Evolutionary conservation across 2,113 vertebrate genomes (phyloP).

Genomic region (Cryptomyrus ogoouensis): DNA sequence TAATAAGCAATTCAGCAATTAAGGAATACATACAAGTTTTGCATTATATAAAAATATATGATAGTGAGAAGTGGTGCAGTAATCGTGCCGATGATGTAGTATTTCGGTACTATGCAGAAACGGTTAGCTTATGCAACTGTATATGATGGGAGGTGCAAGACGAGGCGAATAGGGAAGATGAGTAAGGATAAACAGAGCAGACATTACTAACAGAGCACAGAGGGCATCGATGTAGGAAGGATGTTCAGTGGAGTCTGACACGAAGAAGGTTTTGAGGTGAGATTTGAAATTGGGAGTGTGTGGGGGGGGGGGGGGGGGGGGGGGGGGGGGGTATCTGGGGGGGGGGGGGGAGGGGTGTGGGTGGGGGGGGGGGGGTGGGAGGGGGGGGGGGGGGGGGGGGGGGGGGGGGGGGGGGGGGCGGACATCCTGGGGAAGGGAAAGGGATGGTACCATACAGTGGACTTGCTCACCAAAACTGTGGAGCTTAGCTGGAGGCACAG

Average conservation of each 20-base stretch:
- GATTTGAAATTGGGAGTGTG: neutral
- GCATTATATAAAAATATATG: neutral
- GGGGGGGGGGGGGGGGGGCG: no score
- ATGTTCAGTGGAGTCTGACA: neutral
- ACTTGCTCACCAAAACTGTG: neutral
- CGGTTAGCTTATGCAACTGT: neutral
- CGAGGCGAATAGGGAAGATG: neutral
- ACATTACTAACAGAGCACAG: neutral
- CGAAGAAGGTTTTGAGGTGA: neutral
- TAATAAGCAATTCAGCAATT: neutral
- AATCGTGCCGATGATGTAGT: neutral
- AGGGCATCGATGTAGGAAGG: neutral
- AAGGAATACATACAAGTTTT: neutral
- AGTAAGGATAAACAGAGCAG: neutral
- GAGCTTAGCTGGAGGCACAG: neutral
- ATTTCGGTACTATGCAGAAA: neutral
- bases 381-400: no score
- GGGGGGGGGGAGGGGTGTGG: no score
- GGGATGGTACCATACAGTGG: neutral
- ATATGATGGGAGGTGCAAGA: neutral
- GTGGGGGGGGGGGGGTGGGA: no score
- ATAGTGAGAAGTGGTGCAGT: neutral
- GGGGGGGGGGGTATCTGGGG: no score
- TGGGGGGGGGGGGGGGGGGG: no score
- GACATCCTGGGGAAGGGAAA: neutral